Evolutionary conservation across 2,888 invertebrate genomes (phyloP).

Genomic region (Netelia fuscicornis): DNA sequence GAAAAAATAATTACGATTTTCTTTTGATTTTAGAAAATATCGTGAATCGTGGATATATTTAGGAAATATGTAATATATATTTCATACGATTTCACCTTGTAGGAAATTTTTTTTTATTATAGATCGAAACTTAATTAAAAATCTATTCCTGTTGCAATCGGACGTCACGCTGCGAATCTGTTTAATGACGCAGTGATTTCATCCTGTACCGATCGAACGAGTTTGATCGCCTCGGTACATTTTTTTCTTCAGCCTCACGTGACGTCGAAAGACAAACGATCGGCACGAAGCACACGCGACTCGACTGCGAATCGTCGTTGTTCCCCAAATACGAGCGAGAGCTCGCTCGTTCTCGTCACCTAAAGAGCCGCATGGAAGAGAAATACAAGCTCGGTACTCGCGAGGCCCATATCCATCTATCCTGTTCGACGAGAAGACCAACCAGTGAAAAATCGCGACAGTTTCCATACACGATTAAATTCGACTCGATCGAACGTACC

Average conservation of each 20-base stretch:
- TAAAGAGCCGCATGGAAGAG: slow-evolving; percentile 33
- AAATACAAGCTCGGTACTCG: slow-evolving; percentile 34
- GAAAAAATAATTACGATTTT: too few species aligned
- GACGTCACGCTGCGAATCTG: slow-evolving; percentile 17
- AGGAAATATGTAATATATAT: too few species aligned
- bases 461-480: slow-evolving; percentile 57
- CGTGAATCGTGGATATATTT: too few species aligned
- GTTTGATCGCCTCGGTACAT: slow-evolving; percentile 7
- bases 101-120: too few species aligned
- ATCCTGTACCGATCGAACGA: slow-evolving; percentile 18
- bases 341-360: slow-evolving; percentile 55
- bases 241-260: slow-evolving; percentile 44
- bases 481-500: slow-evolving; percentile 41
- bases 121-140: neutral
- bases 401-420: slow-evolving; percentile 62
- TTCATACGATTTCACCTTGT: too few species aligned
- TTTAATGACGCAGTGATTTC: slow-evolving; percentile 41
- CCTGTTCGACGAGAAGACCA: slow-evolving; percentile 37
- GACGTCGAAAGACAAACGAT: slow-evolving; percentile 57
- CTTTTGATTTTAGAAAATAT: too few species aligned
- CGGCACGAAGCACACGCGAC: slow-evolving; percentile 68
- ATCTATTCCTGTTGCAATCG: neutral
- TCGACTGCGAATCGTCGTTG: slow-evolving; percentile 68
- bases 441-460: neutral
- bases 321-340: slow-evolving; percentile 71